Percentiles rank a stretch among this genome's conserved stretches.
Conservation (phyloP, 2,888 invertebrate genomes). For the Cloeon dipterum region DNA sequence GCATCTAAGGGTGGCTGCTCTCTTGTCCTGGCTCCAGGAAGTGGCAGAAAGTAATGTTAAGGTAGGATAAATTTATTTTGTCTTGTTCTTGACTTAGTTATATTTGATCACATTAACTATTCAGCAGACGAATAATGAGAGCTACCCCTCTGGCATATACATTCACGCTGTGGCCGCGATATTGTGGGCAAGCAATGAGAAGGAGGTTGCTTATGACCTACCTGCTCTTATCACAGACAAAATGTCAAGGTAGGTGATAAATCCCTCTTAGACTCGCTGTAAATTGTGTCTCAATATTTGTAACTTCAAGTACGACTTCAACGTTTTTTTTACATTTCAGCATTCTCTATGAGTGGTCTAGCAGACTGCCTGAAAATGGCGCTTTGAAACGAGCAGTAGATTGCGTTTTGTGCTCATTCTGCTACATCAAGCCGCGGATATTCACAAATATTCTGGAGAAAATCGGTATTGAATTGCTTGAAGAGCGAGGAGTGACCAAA, state of each 20-base stretch:
- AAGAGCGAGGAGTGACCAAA: neutral
- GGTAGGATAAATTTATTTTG: slow-evolving; percentile 1
- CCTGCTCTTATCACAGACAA: slow-evolving; percentile 44
- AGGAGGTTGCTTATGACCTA: slow-evolving; percentile 33
- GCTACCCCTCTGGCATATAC: slow-evolving; percentile 30
- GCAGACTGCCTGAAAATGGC: slow-evolving; percentile 39
- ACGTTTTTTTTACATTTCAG: slow-evolving; percentile 14
- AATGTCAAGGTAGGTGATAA: slow-evolving; percentile 39
- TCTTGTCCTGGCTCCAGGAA: slow-evolving; percentile 48
- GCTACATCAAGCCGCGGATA: slow-evolving; percentile 56
- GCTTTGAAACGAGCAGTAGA: slow-evolving; percentile 68
- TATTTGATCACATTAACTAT: too few relatives aligned
- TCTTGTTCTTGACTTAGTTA: too few relatives aligned
- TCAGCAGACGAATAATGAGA: too few relatives aligned
- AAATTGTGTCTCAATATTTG: too few relatives aligned
- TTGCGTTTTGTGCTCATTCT: slow-evolving; percentile 63
- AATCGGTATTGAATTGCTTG: slow-evolving; percentile 31
- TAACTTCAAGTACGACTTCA: neutral
- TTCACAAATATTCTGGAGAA: slow-evolving; percentile 50
- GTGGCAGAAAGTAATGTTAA: slow-evolving; percentile 17
- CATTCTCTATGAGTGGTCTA: slow-evolving; percentile 52
- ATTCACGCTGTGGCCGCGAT: slow-evolving; percentile 64
- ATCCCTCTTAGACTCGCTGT: slow-evolving; percentile 2
- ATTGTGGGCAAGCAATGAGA: slow-evolving; percentile 44
- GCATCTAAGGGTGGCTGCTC: slow-evolving; percentile 34